phyloP scores from a whole-genome alignment of 1,140 invertebrate species.

The Odontomachus brunneus region DNA sequence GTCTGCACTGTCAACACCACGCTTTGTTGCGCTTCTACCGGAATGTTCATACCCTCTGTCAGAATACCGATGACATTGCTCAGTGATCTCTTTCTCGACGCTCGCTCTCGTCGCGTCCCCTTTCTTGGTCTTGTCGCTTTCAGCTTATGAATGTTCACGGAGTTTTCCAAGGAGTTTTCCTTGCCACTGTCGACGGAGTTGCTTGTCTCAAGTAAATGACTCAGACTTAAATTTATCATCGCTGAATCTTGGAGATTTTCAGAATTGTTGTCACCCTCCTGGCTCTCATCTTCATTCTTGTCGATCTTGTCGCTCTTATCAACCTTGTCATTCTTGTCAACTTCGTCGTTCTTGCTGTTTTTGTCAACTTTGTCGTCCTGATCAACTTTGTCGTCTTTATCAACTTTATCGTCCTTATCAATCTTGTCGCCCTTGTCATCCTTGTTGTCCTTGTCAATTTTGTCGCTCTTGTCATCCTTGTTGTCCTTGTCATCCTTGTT shows the following conservation, averaged over 20 bases:
- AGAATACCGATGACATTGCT: conserved; percentile 84
- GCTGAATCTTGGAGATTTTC: conserved; percentile 17
- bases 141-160: conserved; percentile 75
- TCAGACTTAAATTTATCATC: conserved; percentile 75
- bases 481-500: no score
- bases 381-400: no score
- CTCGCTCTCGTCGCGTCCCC: conserved; percentile 75
- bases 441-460: no score
- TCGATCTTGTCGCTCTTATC: neutral
- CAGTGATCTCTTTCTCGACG: conserved; percentile 76
- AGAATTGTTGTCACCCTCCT: neutral
- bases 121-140: conserved; percentile 81
- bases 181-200: conserved; percentile 84
- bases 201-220: conserved; percentile 81
- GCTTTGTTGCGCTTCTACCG: conserved; percentile 79
- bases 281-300: neutral
- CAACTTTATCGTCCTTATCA: no score
- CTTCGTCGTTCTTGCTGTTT: neutral
- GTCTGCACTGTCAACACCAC: conserved; percentile 82
- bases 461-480: no score
- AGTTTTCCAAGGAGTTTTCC: conserved; percentile 82
- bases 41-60: conserved; percentile 83
- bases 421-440: no score
- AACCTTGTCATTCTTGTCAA: neutral
- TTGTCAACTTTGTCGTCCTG: no score